Evolutionary conservation across 2,113 vertebrate genomes (phyloP), one percentile per base, ranked within the genome.

Genomic region (Ceyx melanurus): DNA sequence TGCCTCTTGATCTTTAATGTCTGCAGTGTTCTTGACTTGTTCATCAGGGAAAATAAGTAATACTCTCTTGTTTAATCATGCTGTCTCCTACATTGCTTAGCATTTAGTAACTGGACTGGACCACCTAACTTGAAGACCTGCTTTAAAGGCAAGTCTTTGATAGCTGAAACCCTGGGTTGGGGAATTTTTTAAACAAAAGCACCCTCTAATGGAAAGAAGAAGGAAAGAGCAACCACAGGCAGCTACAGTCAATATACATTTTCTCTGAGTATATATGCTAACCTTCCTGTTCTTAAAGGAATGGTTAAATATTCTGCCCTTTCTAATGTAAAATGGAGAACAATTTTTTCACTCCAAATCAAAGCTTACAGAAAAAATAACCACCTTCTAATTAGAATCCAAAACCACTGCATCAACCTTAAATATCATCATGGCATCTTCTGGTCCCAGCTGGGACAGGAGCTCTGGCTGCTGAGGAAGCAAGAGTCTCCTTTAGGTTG

Each of bases 51-150:
- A 97, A 95, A 94, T 88, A 93, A 98, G 95, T 97, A 98, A 97
- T 85, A 94, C 88, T 95, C 92, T 94, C 92, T 97, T 97, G 95
- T 97, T 97, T 96, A 96, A 96, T 94, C 78, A 70, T 71, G 28
- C 88, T 94, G 93, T 93, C 95, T 96, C 93, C 92, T 96, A 96
- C 93, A 94, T 97, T 92, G 92, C 90, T 95, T 95, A 94, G 96
- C 88, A 96, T 79, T 76, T 74, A 53, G 85, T 58, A 76, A 88
- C 86, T 87, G 85, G 94, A 79, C 87, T 81, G 85, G 97, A 98
- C 97, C 97, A 98, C 97, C 97, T 97, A 97, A 89, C 97, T 93
- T 53, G 97, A 97, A 89, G 84, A 94, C 71, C 73, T 89, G 78
- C 77, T 89, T 90, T 61, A 84, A 95, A 96, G 95, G 84, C 88